phyloP scores from a whole-genome alignment of 2,113 vertebrate genomes.

The Lampris megalopsis region DNA sequence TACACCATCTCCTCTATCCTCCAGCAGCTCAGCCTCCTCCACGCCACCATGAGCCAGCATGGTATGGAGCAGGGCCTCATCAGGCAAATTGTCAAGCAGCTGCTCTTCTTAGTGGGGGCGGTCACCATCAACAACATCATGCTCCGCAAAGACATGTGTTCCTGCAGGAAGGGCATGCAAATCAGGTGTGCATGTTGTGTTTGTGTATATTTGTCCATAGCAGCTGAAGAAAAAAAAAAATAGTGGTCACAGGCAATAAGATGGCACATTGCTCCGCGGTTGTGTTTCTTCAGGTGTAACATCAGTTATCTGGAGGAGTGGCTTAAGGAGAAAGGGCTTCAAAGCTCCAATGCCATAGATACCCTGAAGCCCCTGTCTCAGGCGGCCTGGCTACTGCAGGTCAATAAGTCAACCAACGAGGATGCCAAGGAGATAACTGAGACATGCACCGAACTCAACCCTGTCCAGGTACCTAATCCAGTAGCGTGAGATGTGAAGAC shows the following conservation, averaged over 20 bases:
- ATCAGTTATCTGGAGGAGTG: slow-evolving; percentile 98
- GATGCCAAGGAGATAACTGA: slow-evolving; percentile 92
- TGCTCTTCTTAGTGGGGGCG: slow-evolving; percentile 91
- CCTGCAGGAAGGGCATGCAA: slow-evolving; percentile 98
- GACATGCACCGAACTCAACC: slow-evolving; percentile 87
- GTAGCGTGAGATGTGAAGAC: neutral
- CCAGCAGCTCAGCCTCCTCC: slow-evolving; percentile 91
- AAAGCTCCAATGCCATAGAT: slow-evolving; percentile 87
- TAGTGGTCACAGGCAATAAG: neutral
- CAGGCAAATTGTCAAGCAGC: slow-evolving; percentile 89
- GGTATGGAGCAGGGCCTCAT: slow-evolving; percentile 89
- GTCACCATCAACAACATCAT: slow-evolving; percentile 93
- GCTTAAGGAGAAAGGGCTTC: slow-evolving; percentile 94
- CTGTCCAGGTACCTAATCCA: slow-evolving; percentile 87
- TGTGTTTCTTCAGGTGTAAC: slow-evolving; percentile 86
- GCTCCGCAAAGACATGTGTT: slow-evolving; percentile 98
- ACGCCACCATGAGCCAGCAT: slow-evolving; percentile 90
- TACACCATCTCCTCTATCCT: slow-evolving; percentile 92
- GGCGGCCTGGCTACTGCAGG: slow-evolving; percentile 95
- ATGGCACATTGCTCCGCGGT: neutral
- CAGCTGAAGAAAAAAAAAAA: neutral
- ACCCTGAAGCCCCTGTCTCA: slow-evolving; percentile 92
- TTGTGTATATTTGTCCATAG: neutral
- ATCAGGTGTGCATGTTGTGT: slow-evolving; percentile 86
- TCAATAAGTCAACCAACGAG: slow-evolving; percentile 94